Conservation (phyloP, 2,113 vertebrate genomes). For the Ceyx cyanopectus region DNA sequence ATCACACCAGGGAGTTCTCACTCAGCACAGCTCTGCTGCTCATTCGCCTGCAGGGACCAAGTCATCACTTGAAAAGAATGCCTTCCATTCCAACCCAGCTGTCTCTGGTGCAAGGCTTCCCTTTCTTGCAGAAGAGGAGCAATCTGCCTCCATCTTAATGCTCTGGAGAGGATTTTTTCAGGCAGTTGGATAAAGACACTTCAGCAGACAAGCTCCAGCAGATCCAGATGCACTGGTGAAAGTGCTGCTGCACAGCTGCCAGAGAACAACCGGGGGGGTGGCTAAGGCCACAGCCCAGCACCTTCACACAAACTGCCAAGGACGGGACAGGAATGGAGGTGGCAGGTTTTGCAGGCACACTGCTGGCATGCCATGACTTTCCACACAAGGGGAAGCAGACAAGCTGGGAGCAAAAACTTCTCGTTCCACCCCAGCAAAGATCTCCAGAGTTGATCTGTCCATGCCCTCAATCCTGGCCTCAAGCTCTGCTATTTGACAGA, state of each 20-base stretch:
- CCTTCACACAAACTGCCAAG: not conserved
- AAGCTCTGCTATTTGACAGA: not conserved
- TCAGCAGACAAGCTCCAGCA: not conserved
- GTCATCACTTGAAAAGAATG: not conserved
- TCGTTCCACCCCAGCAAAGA: not conserved
- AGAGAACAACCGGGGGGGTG: not conserved
- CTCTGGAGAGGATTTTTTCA: not conserved
- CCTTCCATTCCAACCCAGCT: not conserved
- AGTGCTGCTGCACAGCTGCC: not conserved
- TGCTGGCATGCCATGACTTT: not conserved
- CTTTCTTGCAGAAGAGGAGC: not conserved
- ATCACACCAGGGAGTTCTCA: constrained; percentile 4
- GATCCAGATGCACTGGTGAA: not conserved
- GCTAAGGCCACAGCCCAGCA: not conserved
- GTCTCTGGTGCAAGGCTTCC: not conserved
- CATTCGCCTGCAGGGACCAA: not conserved
- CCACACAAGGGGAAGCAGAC: not conserved
- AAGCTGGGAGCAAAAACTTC: not conserved
- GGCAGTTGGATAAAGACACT: not conserved
- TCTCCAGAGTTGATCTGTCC: not conserved
- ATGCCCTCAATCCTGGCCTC: not conserved
- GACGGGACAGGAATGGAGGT: not conserved
- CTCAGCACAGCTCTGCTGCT: constrained; percentile 19
- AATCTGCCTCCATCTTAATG: not conserved
- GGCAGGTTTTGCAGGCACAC: not conserved